Base-by-base conservation (phyloP, 2,797 vertebrate genomes). In the Hirundo rustica region DNA sequence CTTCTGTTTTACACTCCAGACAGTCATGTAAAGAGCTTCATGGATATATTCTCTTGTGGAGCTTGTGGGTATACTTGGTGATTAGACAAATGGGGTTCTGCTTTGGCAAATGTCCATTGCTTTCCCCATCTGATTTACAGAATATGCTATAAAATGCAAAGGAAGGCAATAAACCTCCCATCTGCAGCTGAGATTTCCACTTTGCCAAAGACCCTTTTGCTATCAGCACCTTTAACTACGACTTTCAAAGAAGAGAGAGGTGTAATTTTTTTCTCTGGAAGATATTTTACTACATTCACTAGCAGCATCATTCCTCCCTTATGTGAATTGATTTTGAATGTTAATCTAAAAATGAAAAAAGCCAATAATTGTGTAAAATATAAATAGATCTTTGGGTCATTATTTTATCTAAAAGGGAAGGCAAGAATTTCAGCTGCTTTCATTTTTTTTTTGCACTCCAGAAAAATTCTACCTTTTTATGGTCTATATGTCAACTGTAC, bases 31-130 rank as follows among this genome's bases (percentile, higher is more conserved):
- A 88, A 96, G 72, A 94, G 84, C 65, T 96, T 82, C 93, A 89
- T 0, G 40, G 67, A 66, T 79, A 72, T 95, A 96, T 94, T 95
- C 95, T 95, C 95, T 79, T 85, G 93, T 5, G 29, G 85, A 96
- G 74, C 92, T 96, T 96, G 93, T 95, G 94, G 93, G 94, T 95
- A 96, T 96, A 94, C 84, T 96, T 94, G 95, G 91, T 97, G 95
- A 96, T 94, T 95, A 97, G 90, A 96, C 94, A 95, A 97, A 96
- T 95, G 94, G 96, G 95, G 95, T 80, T 95, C 94, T 94, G 78
- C 86, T 82, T 94, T 96, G 94, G 95, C 96, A 96, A 97, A 95
- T 94, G 88, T 94, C 96, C 96, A 95, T 95, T 74, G 77, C 88
- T 95, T 97, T 95, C 96, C 96, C 92, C 96, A 96, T 80, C 92